Percentiles rank a stretch among this genome's conserved stretches.
phyloP scores from a whole-genome alignment of 2,113 vertebrate genomes.

The Tragelaphus buxtoni region DNA sequence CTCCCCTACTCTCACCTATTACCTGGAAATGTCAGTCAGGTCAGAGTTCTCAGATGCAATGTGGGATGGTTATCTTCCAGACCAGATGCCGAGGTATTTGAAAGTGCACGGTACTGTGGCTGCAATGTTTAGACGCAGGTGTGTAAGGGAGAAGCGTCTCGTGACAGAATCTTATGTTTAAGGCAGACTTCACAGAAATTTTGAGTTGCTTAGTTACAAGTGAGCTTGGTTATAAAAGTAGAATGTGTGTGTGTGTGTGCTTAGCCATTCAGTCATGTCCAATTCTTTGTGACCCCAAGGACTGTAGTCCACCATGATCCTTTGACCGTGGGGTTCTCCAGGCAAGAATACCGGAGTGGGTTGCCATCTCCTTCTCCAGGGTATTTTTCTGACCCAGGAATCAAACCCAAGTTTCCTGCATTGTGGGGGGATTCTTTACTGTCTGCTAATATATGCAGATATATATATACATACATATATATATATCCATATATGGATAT shows the following conservation, averaged over 20 bases:
- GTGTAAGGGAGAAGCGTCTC: neutral
- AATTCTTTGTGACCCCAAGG: neutral
- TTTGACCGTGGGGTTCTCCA: neutral
- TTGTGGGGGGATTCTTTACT: neutral
- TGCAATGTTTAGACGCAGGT: neutral
- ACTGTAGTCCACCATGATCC: neutral
- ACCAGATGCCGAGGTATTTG: neutral
- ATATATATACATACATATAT: neutral
- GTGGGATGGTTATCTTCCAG: neutral
- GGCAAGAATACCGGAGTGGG: neutral
- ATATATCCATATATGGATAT: neutral
- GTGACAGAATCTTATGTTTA: neutral
- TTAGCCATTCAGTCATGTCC: neutral
- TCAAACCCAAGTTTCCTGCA: neutral
- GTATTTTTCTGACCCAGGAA: neutral
- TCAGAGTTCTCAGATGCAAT: slow-evolving; percentile 14
- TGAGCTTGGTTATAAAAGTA: slow-evolving; percentile 17
- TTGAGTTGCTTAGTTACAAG: neutral
- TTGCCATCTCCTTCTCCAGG: neutral
- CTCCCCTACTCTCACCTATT: neutral
- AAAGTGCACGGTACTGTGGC: fast-evolving
- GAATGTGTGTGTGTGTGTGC: neutral
- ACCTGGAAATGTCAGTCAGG: slow-evolving; percentile 41
- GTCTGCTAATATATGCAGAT: neutral
- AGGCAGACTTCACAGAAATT: neutral